phyloP scores from a whole-genome alignment of 1,140 invertebrate genomes.

The Drosophila carrolli region DNA sequence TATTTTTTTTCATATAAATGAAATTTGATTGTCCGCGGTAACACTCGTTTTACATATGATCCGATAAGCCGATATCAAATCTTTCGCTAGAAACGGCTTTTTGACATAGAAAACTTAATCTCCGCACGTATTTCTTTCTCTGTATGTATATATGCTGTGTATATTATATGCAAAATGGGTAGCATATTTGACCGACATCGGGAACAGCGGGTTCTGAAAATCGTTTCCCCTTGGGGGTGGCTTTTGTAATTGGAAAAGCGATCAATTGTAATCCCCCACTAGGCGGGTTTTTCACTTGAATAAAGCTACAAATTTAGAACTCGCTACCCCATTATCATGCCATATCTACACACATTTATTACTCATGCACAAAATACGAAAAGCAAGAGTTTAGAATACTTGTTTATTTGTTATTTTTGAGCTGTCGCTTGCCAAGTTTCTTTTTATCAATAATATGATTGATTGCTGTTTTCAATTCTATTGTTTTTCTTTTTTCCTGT shows the following conservation, averaged over 20 bases:
- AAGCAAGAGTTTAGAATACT: constrained; percentile 31
- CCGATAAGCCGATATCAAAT: no score
- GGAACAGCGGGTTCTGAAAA: constrained; percentile 38
- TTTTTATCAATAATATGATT: constrained; percentile 64
- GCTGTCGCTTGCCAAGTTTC: constrained; percentile 24
- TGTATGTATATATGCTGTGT: constrained; percentile 7
- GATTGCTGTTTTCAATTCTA: constrained; percentile 45
- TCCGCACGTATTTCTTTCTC: background rate
- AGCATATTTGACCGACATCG: constrained; percentile 52
- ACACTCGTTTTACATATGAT: no score
- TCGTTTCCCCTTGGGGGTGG: constrained; percentile 21
- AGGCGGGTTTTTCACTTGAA: constrained; percentile 34
- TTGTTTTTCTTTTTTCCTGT: constrained; percentile 16
- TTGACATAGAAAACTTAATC: no score
- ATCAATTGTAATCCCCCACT: constrained; percentile 47
- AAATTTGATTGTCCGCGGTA: no score
- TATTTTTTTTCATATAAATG: no score
- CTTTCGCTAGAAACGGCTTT: no score
- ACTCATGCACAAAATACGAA: constrained; percentile 50
- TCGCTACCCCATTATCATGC: constrained; percentile 36
- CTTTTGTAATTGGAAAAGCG: constrained; percentile 48
- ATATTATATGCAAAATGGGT: constrained; percentile 48
- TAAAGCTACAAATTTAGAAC: constrained; percentile 45
- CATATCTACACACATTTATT: constrained; percentile 55
- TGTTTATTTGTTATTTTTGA: constrained; percentile 11